Evolutionary conservation across 1,140 invertebrate genomes (phyloP).

Genomic region (Tetramorium simillimum): DNA sequence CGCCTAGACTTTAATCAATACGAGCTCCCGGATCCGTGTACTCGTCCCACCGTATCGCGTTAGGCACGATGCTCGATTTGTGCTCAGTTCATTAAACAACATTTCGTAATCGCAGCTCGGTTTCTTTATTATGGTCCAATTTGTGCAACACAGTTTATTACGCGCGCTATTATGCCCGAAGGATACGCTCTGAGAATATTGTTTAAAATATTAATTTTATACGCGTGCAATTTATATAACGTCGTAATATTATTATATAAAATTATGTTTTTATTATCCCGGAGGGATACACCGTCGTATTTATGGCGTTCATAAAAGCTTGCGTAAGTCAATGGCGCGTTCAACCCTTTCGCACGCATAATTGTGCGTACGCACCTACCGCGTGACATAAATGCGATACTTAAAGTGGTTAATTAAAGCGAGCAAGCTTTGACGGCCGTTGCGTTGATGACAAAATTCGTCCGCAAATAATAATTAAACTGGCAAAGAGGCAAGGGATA

Average conservation of each 20-base stretch:
- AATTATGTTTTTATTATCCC: background rate
- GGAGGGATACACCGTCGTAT: background rate
- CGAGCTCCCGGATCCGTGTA: constrained; percentile 65
- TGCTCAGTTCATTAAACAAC: background rate
- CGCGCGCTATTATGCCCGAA: background rate
- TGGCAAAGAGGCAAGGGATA: background rate
- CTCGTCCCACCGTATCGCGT: background rate
- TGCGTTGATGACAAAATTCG: background rate
- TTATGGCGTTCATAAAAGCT: constrained; percentile 46
- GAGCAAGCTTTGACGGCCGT: background rate
- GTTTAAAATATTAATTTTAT: background rate
- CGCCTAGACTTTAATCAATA: constrained; percentile 76
- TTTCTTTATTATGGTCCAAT: background rate
- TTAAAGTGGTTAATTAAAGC: constrained; percentile 37
- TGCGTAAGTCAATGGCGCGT: constrained; percentile 12
- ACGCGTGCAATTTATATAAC: no score
- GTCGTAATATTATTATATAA: background rate
- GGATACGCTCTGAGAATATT: background rate
- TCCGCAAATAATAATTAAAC: background rate
- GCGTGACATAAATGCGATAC: constrained; percentile 28
- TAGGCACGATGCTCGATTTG: background rate
- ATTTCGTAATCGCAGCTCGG: background rate
- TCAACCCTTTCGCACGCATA: constrained; percentile 17
- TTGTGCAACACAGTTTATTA: constrained; percentile 2
- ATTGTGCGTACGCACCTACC: background rate